phyloP scores from a whole-genome alignment of 92 coral and sea anemone genomes.

The Pocillopora meandrina region DNA sequence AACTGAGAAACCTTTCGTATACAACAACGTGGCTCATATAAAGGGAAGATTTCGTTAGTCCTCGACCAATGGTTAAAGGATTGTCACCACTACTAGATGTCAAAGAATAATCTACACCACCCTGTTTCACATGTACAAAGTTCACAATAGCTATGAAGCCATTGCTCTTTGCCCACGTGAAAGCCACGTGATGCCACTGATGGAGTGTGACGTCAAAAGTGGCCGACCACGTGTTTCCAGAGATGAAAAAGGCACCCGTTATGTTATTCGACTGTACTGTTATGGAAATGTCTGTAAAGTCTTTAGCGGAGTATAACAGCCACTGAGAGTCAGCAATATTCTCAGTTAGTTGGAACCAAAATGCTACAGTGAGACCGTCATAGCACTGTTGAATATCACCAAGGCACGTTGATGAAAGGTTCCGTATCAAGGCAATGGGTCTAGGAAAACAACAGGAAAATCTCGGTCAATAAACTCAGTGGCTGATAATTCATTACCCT shows the following conservation, averaged over 20 bases:
- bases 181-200: slow-evolving; percentile 63
- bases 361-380: slow-evolving; percentile 51
- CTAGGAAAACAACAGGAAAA: slow-evolving; percentile 23
- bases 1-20: slow-evolving; percentile 40
- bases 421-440: slow-evolving; percentile 34
- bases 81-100: background rate
- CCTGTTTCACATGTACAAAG: slow-evolving; percentile 11
- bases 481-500: no score
- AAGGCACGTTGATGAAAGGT: slow-evolving; percentile 31
- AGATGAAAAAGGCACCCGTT: slow-evolving; percentile 14
- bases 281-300: slow-evolving; percentile 33
- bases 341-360: slow-evolving; percentile 55
- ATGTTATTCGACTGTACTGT: background rate
- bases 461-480: no score
- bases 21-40: slow-evolving; percentile 41
- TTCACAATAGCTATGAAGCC: slow-evolving; percentile 25
- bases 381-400: slow-evolving; percentile 36
- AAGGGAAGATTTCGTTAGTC: background rate
- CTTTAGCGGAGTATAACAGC: slow-evolving; percentile 30
- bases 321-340: slow-evolving; percentile 20
- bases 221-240: background rate
- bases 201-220: slow-evolving; percentile 14
- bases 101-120: background rate
- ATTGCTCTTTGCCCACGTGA: slow-evolving; percentile 37
- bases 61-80: slow-evolving; percentile 21